Percentiles rank a stretch among this genome's conserved stretches.
Evolutionary conservation across 2,888 invertebrate genomes (phyloP).

Genomic region (Tipula unca): DNA sequence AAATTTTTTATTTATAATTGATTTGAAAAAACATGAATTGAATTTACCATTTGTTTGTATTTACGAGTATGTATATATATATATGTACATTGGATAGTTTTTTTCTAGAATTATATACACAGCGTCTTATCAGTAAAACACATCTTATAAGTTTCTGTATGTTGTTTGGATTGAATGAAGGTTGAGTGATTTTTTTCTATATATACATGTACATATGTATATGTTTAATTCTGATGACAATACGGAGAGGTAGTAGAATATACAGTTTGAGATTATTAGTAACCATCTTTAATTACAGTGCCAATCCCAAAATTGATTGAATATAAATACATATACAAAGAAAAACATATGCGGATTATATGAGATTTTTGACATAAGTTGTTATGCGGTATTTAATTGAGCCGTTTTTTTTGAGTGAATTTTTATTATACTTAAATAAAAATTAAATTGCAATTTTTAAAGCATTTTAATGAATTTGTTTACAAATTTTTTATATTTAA

Average conservation of each 20-base stretch:
- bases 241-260: neutral
- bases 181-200: neutral
- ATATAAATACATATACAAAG: neutral
- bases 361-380: neutral
- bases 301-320: neutral
- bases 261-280: neutral
- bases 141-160: neutral
- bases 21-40: neutral
- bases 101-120: neutral
- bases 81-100: neutral
- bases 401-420: constrained; percentile 1
- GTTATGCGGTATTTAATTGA: neutral
- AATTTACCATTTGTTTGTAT: neutral
- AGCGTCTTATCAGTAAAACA: neutral
- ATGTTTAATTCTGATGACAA: neutral
- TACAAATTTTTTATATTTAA: neutral
- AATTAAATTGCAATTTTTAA: neutral
- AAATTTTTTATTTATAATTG: neutral
- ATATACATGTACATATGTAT: neutral
- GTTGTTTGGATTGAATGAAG: neutral
- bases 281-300: neutral
- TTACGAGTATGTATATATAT: neutral
- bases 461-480: constrained; percentile 8
- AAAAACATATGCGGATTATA: neutral
- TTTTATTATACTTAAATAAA: neutral